Base-by-base conservation (phyloP, 2,113 vertebrate species). In the Platichthys stellatus region DNA sequence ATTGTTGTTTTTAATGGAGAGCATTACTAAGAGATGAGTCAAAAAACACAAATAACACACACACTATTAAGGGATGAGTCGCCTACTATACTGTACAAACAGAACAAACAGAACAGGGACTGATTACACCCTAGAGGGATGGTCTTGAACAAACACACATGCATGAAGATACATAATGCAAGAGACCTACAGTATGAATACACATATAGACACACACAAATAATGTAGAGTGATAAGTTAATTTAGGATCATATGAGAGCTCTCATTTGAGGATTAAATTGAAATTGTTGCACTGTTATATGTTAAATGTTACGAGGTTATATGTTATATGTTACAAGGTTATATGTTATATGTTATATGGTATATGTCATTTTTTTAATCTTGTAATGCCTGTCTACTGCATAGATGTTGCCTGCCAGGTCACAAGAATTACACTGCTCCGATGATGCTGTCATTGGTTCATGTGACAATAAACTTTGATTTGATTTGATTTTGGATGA, bases 1-100 rank as follows among this genome's bases (percentile, higher is more conserved):
- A 63, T 85, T 86, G 72, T 54, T 2, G 18, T 87, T 90, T 83
- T 74, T 70, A 82, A 80, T 74, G 63, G 68, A 82, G 58, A 60
- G 31, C 40, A 62, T 82, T 78, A 72, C 35, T 17, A 75, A 65
- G 54, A 69, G 62, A 86, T 84, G 65, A 81, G 67, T 67, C 66
- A 83, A 83, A 67, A 45, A 38, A 65, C 23, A 45, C 11, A 43
- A 5, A 24, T 3, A 20, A 28, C n/a, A 68, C 15, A 53, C 3
- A 57, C 20, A 45, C 71, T 82, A 63, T 66, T 51, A 72, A 53
- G 13, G 3, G 40, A 66, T 77, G 69, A 65, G 69, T 74, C 13
- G 70, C 58, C 59, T 54, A 43, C 72, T 83, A 43, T 63, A 69
- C 38, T 5, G 8, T 14, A 66, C 75, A 83, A 64, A 76, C 40